Base-by-base conservation (phyloP, 2,888 invertebrate genomes). In the Neoscelio sp. region DNA sequence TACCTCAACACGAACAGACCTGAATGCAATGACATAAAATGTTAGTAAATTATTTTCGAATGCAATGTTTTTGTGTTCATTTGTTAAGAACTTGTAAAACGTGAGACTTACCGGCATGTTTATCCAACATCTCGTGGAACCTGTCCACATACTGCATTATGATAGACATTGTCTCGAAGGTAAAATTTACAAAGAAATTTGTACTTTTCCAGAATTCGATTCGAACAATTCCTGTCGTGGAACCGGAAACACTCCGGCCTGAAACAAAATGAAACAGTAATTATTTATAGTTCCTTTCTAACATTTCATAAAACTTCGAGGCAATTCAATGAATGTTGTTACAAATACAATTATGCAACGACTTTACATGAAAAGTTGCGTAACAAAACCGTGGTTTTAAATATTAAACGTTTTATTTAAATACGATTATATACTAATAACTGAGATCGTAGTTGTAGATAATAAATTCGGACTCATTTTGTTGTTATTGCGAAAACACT, bases 81-180 rank as follows among this genome's bases (percentile, higher is more conserved):
- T n/a, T n/a, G n/a, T n/a, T n/a, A n/a, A n/a, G n/a, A n/a, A n/a
- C n/a, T n/a, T n/a, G n/a, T n/a, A n/a, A n/a, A n/a, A n/a, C 30
- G 3, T 20, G 15, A 40, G 54, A 80, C 73, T 70, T 91, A 96
- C 96, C 96, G 92, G 96, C 95, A 92, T 95, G 93, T 93, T 94
- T 95, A 91, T 96, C 94, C 93, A 96, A 93, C 91, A 95, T 94
- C 91, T 93, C 93, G 91, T 96, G 94, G 92, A 96, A 94, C 91
- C 93, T 93, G 91, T 95, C 94, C 92, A 96, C 93, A 91, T 94
- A 95, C 91, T 94, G 94, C 92, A 95, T 93, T 92, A 96, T 93
- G 92, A 96, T 93, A 92, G 96, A 95, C 96, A 96, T 96, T 60
- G 90, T 81, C 62, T 40, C 26, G 33, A 46, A 68, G 68, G 44